Evolutionary conservation across 2,888 invertebrate genomes (phyloP).

Genomic region (Drosophila planitibia): DNA sequence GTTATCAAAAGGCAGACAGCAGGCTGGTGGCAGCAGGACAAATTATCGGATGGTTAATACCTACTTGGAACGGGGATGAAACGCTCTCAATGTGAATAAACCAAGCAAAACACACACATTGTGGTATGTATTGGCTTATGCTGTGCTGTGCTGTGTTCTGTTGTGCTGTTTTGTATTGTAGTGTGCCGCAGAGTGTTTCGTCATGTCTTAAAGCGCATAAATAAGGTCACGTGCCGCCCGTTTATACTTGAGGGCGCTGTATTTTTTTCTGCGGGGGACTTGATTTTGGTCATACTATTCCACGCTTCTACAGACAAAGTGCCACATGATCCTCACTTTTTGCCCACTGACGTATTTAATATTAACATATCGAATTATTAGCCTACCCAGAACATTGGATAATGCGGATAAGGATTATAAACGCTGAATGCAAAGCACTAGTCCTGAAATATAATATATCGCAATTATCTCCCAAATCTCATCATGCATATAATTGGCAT

Average conservation of each 20-base stretch:
- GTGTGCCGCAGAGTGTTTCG: slow-evolving; percentile 63
- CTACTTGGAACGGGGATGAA: slow-evolving; percentile 54
- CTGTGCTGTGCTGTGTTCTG: slow-evolving; percentile 19
- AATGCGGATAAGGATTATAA: slow-evolving; percentile 72
- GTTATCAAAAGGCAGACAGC: slow-evolving; percentile 14
- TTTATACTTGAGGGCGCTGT: slow-evolving; percentile 53
- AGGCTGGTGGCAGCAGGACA: slow-evolving; percentile 41
- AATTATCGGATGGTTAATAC: slow-evolving; percentile 32
- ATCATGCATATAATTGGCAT: slow-evolving; percentile 81
- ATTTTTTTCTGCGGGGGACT: slow-evolving; percentile 17
- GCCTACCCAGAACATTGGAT: slow-evolving; percentile 83
- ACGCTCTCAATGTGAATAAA: slow-evolving; percentile 31
- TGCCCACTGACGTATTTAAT: slow-evolving; percentile 62
- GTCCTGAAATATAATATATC: slow-evolving; percentile 73
- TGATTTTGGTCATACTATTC: slow-evolving; percentile 26
- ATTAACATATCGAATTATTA: slow-evolving; percentile 83
- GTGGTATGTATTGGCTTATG: slow-evolving; percentile 19
- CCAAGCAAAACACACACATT: slow-evolving; percentile 41
- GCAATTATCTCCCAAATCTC: slow-evolving; percentile 79
- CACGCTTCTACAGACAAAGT: slow-evolving; percentile 37
- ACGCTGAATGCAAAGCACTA: slow-evolving; percentile 27
- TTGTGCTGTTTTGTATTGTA: slow-evolving; percentile 38
- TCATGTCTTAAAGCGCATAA: slow-evolving; percentile 83
- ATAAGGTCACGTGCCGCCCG: slow-evolving; percentile 84
- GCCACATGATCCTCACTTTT: slow-evolving; percentile 62